Evolutionary conservation across 2,113 vertebrate species (phyloP).

Genomic region (Hydrochoerus hydrochaeris): DNA sequence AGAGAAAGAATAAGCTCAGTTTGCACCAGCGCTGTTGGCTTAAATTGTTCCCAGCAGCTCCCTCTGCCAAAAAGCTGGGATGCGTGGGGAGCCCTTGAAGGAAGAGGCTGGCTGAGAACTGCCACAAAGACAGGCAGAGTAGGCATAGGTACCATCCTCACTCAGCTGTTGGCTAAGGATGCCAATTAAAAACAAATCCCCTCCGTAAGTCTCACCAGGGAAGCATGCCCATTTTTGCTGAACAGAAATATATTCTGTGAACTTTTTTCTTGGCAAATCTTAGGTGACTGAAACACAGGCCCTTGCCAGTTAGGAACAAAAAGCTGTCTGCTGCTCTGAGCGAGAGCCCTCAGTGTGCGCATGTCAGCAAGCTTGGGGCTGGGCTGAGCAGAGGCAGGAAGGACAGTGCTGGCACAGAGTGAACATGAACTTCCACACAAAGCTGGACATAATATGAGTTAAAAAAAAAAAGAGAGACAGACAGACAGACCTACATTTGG

Average conservation of each 20-base stretch:
- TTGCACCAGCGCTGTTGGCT: constrained; percentile 33
- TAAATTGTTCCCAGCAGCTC: background rate
- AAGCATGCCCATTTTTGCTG: background rate
- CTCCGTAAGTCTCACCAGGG: background rate
- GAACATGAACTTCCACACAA: constrained; percentile 89
- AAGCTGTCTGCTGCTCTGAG: background rate
- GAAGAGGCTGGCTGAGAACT: background rate
- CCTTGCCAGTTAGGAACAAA: background rate
- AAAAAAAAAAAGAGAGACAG: constrained; percentile 68
- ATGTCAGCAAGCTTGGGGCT: constrained; percentile 72
- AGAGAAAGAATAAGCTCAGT: background rate
- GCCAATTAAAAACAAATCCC: background rate
- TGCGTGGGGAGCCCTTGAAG: background rate
- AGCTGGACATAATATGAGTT: constrained; percentile 71
- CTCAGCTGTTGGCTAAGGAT: constrained; percentile 58
- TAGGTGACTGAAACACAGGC: background rate
- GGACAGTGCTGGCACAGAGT: constrained; percentile 89
- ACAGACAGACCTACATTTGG: constrained; percentile 58
- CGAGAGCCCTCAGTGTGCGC: constrained; percentile 42
- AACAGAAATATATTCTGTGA: background rate
- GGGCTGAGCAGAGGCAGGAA: constrained; percentile 78
- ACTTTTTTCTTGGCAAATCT: background rate
- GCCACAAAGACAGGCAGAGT: constrained; percentile 38
- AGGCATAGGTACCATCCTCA: constrained; percentile 57
- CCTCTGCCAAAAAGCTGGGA: background rate